These are phyloP conservation scores for Meloidogyne chitwoodi DNA, from an alignment of 1,140 invertebrate genomes.

Conservation along the genomic window DNA sequence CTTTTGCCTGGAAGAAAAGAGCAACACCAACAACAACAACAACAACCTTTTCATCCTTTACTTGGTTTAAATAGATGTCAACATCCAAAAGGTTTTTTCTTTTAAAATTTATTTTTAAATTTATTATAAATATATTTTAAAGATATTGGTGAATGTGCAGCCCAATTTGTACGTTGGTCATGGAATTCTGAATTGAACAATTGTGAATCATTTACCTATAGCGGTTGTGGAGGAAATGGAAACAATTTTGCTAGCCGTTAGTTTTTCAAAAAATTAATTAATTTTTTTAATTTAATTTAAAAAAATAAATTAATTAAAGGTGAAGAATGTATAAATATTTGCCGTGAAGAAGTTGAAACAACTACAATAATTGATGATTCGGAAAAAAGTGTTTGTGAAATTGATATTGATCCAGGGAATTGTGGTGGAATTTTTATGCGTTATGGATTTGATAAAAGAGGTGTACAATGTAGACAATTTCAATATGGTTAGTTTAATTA, in stretches of 20 bases:
- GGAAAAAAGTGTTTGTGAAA: conserved; percentile 36
- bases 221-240: conserved; percentile 78
- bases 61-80: conserved; percentile 43
- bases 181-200: conserved; percentile 65
- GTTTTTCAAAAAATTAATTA: conserved; percentile 17
- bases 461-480: conserved; percentile 43
- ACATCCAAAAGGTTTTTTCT: conserved; percentile 39
- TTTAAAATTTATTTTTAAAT: background rate
- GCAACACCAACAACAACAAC: background rate
- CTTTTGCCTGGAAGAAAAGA: background rate
- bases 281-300: too few species aligned
- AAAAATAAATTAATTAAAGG: background rate
- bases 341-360: conserved; percentile 37
- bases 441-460: conserved; percentile 36
- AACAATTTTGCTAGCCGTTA: conserved; percentile 66
- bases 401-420: conserved; percentile 41
- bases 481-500: conserved; percentile 25
- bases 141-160: conserved; percentile 48
- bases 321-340: conserved; percentile 54
- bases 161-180: conserved; percentile 58
- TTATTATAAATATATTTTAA: too few species aligned
- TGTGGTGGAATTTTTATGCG: conserved; percentile 43
- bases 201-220: conserved; percentile 73
- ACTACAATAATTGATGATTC: conserved; percentile 19
- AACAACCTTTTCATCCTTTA: background rate